A percentile compares a stretch with the other conserved stretches of the same genome.
Evolutionary conservation across 2,113 vertebrate species (phyloP).

Genomic region (Varanus salvator): DNA sequence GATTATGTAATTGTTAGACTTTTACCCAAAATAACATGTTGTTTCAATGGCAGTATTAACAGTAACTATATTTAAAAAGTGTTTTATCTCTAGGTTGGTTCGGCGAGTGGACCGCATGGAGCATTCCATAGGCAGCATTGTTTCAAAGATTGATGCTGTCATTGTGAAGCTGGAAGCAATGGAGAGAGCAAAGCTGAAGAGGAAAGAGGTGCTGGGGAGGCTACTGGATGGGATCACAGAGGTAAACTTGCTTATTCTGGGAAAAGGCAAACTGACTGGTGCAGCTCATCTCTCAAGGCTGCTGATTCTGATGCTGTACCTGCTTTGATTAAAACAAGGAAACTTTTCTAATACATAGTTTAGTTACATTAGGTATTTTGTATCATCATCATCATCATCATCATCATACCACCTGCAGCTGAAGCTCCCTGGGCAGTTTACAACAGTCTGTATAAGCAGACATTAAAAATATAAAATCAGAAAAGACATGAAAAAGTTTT

Average conservation of each 20-base stretch:
- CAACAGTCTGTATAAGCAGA: no score
- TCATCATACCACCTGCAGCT: no score
- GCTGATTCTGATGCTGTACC: neutral
- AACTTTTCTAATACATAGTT: neutral
- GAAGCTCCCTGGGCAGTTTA: no score
- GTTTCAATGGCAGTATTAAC: neutral
- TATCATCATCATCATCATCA: no score
- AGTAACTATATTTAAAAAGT: neutral
- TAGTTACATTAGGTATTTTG: neutral
- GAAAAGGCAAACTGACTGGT: neutral
- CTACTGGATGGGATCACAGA: slow-evolving; percentile 92
- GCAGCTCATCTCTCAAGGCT: neutral
- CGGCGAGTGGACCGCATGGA: slow-evolving; percentile 97
- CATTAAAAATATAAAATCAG: no score
- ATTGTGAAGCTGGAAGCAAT: slow-evolving; percentile 96
- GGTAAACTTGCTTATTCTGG: slow-evolving; percentile 70
- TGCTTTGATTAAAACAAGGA: neutral
- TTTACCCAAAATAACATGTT: rapidly evolving
- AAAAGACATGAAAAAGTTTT: no score
- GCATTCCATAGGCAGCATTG: slow-evolving; percentile 96
- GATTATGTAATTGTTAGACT: neutral
- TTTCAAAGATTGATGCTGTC: slow-evolving; percentile 97
- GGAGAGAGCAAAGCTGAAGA: slow-evolving; percentile 93
- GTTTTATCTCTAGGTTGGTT: slow-evolving; percentile 83
- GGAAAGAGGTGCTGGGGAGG: slow-evolving; percentile 90